Evolutionary conservation across 2,113 vertebrate species (phyloP).

Genomic region (Platycercus adscitus): DNA sequence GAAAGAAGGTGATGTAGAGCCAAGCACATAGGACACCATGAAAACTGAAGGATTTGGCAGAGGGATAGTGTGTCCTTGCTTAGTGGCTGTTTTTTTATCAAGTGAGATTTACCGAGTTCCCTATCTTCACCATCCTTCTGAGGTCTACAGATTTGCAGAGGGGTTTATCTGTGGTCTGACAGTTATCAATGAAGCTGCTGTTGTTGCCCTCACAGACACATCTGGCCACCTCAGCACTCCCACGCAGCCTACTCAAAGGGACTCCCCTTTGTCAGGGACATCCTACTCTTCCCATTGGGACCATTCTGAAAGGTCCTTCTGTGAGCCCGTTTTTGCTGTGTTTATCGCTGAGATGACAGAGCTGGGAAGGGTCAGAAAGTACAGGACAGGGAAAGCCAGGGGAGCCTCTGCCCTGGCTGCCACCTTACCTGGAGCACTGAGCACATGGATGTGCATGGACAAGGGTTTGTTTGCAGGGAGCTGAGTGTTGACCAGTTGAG

Average conservation of each 20-base stretch:
- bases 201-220: neutral
- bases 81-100: neutral
- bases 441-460: rapidly evolving
- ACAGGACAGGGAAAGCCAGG: neutral
- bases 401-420: neutral
- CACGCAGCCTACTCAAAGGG: neutral
- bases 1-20: neutral
- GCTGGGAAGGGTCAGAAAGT: neutral
- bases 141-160: neutral
- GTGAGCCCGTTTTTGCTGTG: neutral
- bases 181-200: neutral
- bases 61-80: neutral
- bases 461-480: neutral
- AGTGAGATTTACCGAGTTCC: neutral
- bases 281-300: neutral
- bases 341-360: neutral
- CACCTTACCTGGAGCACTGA: rapidly evolving
- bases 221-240: neutral
- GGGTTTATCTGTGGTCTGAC: neutral
- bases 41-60: neutral
- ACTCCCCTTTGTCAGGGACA: neutral
- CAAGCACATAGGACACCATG: neutral
- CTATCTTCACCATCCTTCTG: neutral
- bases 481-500: neutral
- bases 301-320: neutral